Evolutionary conservation across 1,140 invertebrate genomes (phyloP).

Genomic region (Drusus annulatus): DNA sequence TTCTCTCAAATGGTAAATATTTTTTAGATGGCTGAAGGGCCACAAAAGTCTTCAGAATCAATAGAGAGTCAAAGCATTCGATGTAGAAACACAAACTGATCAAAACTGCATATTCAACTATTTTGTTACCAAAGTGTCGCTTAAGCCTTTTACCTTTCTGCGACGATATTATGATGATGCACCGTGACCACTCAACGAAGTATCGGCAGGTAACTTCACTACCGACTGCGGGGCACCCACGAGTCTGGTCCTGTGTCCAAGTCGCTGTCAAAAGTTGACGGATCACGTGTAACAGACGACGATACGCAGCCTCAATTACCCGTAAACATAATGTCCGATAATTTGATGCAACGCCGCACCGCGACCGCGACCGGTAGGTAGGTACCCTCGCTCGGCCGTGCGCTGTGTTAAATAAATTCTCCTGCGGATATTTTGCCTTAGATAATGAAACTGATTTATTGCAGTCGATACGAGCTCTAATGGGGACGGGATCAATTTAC

Average conservation of each 20-base stretch:
- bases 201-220: too few species aligned
- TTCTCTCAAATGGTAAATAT: too few species aligned
- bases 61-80: too few species aligned
- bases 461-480: slow-evolving; percentile 14
- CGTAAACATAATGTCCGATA: slow-evolving; percentile 16
- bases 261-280: slow-evolving; percentile 10
- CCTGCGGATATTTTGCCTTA: background rate
- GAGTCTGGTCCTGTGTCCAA: background rate
- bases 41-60: too few species aligned
- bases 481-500: slow-evolving; percentile 44
- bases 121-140: too few species aligned
- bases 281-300: slow-evolving; percentile 13
- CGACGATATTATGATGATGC: too few species aligned
- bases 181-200: too few species aligned
- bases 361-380: too few species aligned
- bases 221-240: background rate
- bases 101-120: too few species aligned
- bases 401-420: slow-evolving; percentile 2
- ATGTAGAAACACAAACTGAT: too few species aligned
- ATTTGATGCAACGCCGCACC: slow-evolving; percentile 2
- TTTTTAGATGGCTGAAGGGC: too few species aligned
- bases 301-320: slow-evolving; percentile 5
- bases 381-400: background rate
- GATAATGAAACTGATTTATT: slow-evolving; percentile 39
- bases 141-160: too few species aligned